Evolutionary conservation across 1,140 invertebrate genomes (phyloP).

Genomic region (Procambarus virginalis): DNA sequence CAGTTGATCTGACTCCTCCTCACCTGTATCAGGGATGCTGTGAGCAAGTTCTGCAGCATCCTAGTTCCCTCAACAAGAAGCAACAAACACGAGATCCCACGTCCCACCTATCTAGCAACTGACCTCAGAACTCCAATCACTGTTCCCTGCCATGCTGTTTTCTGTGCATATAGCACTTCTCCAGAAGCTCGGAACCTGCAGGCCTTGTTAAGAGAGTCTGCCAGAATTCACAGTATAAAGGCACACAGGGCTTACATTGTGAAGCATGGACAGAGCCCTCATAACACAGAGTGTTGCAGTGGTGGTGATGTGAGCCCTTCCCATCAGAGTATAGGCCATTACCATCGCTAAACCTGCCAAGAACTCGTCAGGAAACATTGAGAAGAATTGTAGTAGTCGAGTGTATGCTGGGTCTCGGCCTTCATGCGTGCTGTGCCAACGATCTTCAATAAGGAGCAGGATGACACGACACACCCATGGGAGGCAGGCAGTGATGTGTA

Average conservation of each 20-base stretch:
- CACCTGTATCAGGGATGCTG: conserved; percentile 5
- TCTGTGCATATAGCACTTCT: conserved; percentile 59
- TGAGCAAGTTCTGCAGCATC: not conserved
- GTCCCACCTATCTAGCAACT: not conserved
- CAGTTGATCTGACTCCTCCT: conserved; percentile 2
- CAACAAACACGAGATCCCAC: not conserved
- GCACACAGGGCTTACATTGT: not conserved
- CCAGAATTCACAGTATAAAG: conserved; percentile 21
- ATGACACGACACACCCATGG: conserved; percentile 27
- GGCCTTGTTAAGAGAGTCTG: conserved; percentile 35
- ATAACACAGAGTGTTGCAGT: conserved; percentile 6
- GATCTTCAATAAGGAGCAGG: conserved; percentile 7
- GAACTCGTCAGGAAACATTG: conserved; percentile 1
- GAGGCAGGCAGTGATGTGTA: conserved; percentile 41
- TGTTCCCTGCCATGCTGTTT: conserved; percentile 48
- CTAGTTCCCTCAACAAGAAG: not conserved
- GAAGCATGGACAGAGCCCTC: not conserved
- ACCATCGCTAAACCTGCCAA: not conserved
- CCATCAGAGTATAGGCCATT: conserved; percentile 15
- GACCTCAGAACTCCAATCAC: not conserved
- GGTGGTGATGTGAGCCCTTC: not conserved
- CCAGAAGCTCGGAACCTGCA: conserved; percentile 41
- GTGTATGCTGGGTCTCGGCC: not conserved
- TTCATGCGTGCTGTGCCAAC: conserved; percentile 27
- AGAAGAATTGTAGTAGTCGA: not conserved